Evolutionary conservation across 2,113 vertebrate genomes (phyloP).

Genomic region (Alexandromys fortis): DNA sequence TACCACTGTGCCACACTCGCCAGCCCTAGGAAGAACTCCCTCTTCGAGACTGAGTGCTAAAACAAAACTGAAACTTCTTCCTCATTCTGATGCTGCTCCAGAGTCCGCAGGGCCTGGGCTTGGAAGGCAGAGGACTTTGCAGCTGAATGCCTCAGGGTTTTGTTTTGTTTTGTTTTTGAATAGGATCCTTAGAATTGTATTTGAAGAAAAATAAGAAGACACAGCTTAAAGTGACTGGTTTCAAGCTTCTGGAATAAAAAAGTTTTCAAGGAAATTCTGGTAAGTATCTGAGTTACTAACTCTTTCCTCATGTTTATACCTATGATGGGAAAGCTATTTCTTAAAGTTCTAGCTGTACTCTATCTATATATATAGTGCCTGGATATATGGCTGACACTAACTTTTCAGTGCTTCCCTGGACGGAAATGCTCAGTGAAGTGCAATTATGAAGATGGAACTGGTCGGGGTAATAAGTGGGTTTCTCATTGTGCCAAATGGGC

Average conservation of each 20-base stretch:
- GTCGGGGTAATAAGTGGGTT: not conserved
- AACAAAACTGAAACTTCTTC: slow-evolving; percentile 71
- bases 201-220: slow-evolving; percentile 25
- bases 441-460: not conserved
- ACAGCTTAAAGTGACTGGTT: not conserved
- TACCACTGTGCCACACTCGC: not conserved
- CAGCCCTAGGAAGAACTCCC: not conserved
- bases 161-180: not conserved
- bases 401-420: not conserved
- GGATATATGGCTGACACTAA: not conserved
- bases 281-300: slow-evolving; percentile 57
- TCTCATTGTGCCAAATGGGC: accelerated
- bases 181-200: not conserved
- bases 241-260: slow-evolving; percentile 8
- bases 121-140: not conserved
- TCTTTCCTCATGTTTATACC: slow-evolving; percentile 15
- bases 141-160: not conserved
- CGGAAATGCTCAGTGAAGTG: not conserved
- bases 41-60: not conserved
- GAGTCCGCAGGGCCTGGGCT: not conserved
- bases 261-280: slow-evolving; percentile 55
- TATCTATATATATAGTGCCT: too few relatives aligned
- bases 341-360: not conserved
- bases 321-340: not conserved
- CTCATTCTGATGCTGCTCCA: not conserved